Conservation (phyloP, 2,888 invertebrate species). For the Seira sanloemensis region DNA sequence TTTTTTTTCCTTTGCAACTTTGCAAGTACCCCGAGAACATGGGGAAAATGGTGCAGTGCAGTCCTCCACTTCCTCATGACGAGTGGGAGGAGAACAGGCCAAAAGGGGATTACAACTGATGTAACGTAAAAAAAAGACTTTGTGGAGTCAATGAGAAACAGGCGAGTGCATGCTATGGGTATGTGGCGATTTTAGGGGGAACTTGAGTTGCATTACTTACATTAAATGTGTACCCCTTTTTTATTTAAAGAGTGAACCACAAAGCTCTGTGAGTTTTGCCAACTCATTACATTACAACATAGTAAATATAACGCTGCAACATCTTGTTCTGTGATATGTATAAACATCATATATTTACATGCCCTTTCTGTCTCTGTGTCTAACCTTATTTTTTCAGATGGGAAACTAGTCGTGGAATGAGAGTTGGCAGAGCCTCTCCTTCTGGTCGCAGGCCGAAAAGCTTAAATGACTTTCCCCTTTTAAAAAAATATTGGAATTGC, state of each 20-base stretch:
- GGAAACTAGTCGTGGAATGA: not conserved
- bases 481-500: not conserved
- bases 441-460: not conserved
- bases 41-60: conserved; percentile 38
- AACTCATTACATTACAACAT: too few species aligned
- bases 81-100: not conserved
- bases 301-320: too few species aligned
- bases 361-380: not conserved
- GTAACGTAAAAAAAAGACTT: not conserved
- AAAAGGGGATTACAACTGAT: conserved; percentile 6
- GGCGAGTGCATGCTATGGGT: conserved; percentile 1
- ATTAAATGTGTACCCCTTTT: not conserved
- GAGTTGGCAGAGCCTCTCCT: too few species aligned
- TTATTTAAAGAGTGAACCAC: too few species aligned
- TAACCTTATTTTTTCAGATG: not conserved
- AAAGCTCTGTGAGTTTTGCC: too few species aligned
- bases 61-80: conserved; percentile 1
- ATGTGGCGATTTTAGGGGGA: too few species aligned
- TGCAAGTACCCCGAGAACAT: not conserved
- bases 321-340: too few species aligned
- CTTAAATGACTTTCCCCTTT: not conserved
- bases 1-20: not conserved
- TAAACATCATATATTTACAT: not conserved
- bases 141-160: conserved; percentile 10
- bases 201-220: not conserved